Evolutionary conservation across 1,140 invertebrate species (phyloP).

Genomic region (Drosophila dunni): DNA sequence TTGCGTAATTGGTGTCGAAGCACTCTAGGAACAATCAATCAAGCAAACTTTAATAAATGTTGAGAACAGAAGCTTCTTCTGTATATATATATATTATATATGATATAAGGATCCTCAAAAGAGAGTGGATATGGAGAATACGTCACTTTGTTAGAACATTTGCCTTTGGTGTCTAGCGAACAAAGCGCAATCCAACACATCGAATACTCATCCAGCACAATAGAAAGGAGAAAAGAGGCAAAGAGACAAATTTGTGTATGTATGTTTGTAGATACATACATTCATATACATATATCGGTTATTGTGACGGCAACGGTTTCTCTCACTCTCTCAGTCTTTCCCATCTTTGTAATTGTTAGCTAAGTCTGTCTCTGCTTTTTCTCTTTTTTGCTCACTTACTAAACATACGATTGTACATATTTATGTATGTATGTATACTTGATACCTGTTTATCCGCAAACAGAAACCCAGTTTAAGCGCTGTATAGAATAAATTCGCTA

Average conservation of each 20-base stretch:
- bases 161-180: constrained; percentile 29
- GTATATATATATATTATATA: too few species aligned
- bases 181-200: constrained; percentile 40
- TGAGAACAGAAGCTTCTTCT: too few species aligned
- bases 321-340: constrained; percentile 5
- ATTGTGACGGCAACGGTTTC: constrained; percentile 20
- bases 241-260: constrained; percentile 41
- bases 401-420: background rate
- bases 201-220: constrained; percentile 16
- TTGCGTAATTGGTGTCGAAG: too few species aligned
- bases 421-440: constrained; percentile 13
- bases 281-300: constrained; percentile 29
- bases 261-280: constrained; percentile 48
- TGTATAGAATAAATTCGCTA: constrained; percentile 72
- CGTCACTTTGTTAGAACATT: too few species aligned
- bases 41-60: too few species aligned
- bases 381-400: background rate
- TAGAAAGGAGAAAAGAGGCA: constrained; percentile 78
- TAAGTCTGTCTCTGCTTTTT: constrained; percentile 13
- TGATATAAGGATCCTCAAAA: constrained; percentile 23
- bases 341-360: background rate
- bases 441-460: constrained; percentile 55
- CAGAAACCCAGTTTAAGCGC: constrained; percentile 17
- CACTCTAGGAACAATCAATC: too few species aligned
- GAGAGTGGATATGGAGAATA: too few species aligned